Evolutionary conservation across 2,797 vertebrate species (phyloP).

Genomic region (Limosa lapponica): DNA sequence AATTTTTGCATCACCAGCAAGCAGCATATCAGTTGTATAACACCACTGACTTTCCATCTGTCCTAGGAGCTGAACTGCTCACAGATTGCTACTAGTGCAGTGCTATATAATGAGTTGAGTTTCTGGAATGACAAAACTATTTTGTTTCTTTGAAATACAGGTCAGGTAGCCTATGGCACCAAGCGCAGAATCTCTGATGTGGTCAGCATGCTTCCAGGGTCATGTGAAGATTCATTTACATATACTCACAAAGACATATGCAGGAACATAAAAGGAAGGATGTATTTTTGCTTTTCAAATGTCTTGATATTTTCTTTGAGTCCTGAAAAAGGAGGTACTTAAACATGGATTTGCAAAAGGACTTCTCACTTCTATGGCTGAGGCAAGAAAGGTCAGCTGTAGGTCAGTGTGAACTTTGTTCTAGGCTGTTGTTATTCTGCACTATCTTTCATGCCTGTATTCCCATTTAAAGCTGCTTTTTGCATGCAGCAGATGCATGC

Average conservation of each 20-base stretch:
- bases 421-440: neutral
- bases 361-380: neutral
- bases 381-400: neutral
- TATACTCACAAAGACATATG: neutral
- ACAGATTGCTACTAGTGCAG: neutral
- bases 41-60: neutral
- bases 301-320: neutral
- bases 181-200: neutral
- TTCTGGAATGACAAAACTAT: neutral
- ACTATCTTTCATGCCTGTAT: neutral
- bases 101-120: neutral
- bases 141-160: neutral
- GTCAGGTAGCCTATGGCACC: neutral
- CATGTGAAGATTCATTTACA: neutral
- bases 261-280: neutral
- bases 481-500: neutral
- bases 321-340: neutral
- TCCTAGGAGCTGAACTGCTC: neutral
- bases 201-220: neutral
- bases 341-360: neutral
- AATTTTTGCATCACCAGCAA: neutral
- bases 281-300: neutral
- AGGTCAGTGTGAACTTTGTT: neutral
- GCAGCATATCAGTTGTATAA: neutral
- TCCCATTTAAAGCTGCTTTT: neutral